phyloP scores from a whole-genome alignment of 2,113 vertebrate genomes.

The human (Homo sapiens) region DNA sequence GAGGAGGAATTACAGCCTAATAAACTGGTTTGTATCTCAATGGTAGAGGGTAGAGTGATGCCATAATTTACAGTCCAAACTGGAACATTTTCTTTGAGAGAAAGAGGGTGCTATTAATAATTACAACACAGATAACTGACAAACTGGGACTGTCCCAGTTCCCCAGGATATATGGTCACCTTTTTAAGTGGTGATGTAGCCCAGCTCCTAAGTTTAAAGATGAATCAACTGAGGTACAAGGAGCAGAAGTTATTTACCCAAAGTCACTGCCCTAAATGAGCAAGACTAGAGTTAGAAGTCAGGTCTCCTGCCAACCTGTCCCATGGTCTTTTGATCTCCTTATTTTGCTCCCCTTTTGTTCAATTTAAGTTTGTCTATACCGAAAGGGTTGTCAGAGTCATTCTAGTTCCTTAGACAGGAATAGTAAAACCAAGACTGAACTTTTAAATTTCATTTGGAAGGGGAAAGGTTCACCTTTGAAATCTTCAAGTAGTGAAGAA shows the following conservation, averaged over 20 bases:
- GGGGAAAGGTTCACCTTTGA: background rate
- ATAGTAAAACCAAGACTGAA: background rate
- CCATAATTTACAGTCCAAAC: background rate
- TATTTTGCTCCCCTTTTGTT: background rate
- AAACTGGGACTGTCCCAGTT: background rate
- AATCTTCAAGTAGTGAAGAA: background rate
- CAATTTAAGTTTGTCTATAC: background rate
- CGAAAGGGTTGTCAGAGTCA: background rate
- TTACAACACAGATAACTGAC: background rate
- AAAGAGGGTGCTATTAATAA: background rate
- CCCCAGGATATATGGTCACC: background rate
- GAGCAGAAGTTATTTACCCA: background rate
- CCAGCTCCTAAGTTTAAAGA: constrained; percentile 17
- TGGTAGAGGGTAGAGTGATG: background rate
- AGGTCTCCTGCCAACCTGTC: background rate
- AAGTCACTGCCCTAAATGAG: background rate
- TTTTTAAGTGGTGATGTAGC: background rate
- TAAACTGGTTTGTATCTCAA: background rate
- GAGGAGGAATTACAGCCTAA: background rate
- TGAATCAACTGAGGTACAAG: background rate
- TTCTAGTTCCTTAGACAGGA: background rate
- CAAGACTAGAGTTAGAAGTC: background rate
- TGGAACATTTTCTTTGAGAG: background rate
- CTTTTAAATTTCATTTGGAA: constrained; percentile 19
- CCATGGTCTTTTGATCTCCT: background rate